Evolutionary conservation across 2,888 invertebrate genomes (phyloP).

Genomic region (Nyleta sp.): DNA sequence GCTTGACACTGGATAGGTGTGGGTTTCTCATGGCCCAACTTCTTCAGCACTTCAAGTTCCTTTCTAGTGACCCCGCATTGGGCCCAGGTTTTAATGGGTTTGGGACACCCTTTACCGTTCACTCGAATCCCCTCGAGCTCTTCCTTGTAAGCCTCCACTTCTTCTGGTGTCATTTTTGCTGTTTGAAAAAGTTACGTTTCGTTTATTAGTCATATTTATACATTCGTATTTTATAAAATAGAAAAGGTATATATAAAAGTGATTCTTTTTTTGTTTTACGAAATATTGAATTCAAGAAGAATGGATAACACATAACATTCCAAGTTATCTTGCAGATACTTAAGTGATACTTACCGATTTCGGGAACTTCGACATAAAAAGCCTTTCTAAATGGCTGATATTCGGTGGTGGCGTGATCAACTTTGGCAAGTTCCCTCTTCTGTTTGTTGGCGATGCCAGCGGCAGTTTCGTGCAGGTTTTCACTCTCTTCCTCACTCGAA

Average conservation of each 20-base stretch:
- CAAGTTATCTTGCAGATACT: too few relatives aligned
- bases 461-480: constrained; percentile 95
- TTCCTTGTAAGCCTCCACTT: constrained; percentile 92
- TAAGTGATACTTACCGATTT: constrained; percentile 86
- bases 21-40: constrained; percentile 96
- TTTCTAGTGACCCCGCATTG: constrained; percentile 99
- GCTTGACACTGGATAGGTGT: constrained; percentile 99
- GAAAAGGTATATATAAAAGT: too few relatives aligned
- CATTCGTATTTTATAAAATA: too few relatives aligned
- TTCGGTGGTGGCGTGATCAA: constrained; percentile 93
- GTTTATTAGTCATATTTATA: too few relatives aligned
- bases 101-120: constrained; percentile 98
- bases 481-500: constrained; percentile 98
- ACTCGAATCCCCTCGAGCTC: constrained; percentile 98
- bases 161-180: constrained; percentile 93
- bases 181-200: constrained; percentile 10
- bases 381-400: constrained; percentile 96
- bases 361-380: constrained; percentile 99
- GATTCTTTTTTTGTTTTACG: too few relatives aligned
- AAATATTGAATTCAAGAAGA: too few relatives aligned
- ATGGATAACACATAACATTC: too few relatives aligned
- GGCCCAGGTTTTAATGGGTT: constrained; percentile 98
- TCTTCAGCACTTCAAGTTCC: constrained; percentile 95
- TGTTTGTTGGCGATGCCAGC: constrained; percentile 95
- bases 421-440: constrained; percentile 95